Evolutionary conservation across 2,888 invertebrate genomes (phyloP).

Genomic region (Xestia ashworthii): DNA sequence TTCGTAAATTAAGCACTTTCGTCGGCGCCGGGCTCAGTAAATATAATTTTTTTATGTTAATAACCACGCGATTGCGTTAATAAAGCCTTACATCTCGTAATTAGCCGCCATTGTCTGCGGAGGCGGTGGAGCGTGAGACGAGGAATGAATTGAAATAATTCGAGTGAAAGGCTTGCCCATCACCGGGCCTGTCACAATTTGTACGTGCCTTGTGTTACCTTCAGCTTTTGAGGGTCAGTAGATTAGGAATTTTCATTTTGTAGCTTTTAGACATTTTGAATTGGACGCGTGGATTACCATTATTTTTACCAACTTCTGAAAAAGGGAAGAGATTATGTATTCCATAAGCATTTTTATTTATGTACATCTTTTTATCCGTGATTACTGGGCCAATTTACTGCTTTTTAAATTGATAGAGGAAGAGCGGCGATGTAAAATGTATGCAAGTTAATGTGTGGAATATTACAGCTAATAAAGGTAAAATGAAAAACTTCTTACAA

Average conservation of each 20-base stretch:
- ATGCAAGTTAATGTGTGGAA: no score
- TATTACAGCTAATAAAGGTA: no score
- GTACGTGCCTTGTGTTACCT: conserved; percentile 52
- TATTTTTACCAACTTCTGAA: not conserved
- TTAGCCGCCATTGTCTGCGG: conserved; percentile 86
- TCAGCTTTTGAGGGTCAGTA: conserved; percentile 15
- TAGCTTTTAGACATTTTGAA: not conserved
- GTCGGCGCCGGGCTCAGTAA: conserved; percentile 83
- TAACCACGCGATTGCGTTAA: conserved; percentile 89
- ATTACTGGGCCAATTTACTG: not conserved
- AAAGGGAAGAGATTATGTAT: not conserved
- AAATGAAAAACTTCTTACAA: no score
- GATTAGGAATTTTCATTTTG: conserved; percentile 10
- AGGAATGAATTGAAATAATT: conserved; percentile 83
- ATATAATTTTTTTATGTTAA: conserved; percentile 91
- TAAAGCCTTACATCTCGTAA: conserved; percentile 90
- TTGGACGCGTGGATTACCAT: not conserved
- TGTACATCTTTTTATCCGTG: not conserved
- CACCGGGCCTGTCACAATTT: conserved; percentile 67
- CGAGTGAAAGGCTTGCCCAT: conserved; percentile 73
- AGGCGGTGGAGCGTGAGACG: conserved; percentile 79
- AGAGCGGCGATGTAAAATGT: not conserved
- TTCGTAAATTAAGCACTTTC: conserved; percentile 89
- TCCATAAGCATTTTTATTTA: not conserved
- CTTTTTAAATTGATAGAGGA: not conserved